phyloP scores from a whole-genome alignment of 2,113 vertebrate genomes.

The Capreolus pygargus region DNA sequence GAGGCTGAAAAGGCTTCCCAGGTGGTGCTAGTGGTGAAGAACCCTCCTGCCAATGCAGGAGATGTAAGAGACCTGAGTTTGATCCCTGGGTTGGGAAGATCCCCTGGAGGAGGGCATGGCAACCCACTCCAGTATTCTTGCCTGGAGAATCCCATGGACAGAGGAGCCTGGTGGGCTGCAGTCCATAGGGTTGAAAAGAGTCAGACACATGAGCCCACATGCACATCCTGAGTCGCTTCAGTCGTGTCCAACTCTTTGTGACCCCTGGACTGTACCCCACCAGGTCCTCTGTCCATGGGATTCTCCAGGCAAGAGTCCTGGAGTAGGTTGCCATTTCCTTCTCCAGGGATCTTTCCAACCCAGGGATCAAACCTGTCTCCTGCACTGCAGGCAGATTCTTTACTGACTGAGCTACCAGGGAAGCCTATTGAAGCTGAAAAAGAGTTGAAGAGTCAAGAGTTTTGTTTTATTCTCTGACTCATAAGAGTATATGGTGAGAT shows the following conservation, averaged over 20 bases:
- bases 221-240: not conserved
- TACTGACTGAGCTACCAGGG: not conserved
- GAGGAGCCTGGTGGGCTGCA: not conserved
- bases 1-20: not conserved
- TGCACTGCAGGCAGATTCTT: not conserved
- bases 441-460: not conserved
- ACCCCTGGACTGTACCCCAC: not conserved
- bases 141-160: not conserved
- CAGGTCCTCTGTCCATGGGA: not conserved
- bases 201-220: not conserved
- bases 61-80: not conserved
- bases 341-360: not conserved
- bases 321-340: not conserved
- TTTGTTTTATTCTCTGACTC: not conserved
- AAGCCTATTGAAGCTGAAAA: not conserved
- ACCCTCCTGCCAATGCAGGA: not conserved
- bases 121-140: not conserved
- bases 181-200: not conserved
- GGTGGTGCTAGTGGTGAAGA: not conserved
- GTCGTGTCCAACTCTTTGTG: not conserved
- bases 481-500: not conserved
- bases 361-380: not conserved
- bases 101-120: not conserved
- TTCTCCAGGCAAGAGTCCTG: not conserved
- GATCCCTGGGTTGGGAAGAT: not conserved